A percentile compares a stretch with the other conserved stretches of the same genome.
Conservation (phyloP, 1,140 invertebrate genomes). For the Pseudomyrmex gracilis region DNA sequence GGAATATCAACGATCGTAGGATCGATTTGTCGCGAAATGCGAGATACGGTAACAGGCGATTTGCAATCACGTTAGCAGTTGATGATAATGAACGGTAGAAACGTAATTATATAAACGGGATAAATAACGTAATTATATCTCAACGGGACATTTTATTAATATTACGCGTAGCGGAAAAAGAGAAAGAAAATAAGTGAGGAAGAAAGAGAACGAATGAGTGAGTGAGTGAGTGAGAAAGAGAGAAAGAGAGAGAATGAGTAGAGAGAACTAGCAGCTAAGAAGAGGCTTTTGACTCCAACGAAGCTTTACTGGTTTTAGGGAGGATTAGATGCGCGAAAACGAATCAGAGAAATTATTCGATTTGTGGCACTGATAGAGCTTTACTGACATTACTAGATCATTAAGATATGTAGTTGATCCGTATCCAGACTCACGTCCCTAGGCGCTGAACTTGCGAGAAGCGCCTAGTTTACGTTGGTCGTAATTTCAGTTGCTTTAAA, state of each 20-base stretch:
- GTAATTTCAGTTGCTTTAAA: not conserved
- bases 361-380: conserved; percentile 63
- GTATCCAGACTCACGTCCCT: conserved; percentile 48
- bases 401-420: conserved; percentile 76
- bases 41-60: not conserved
- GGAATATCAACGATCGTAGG: not conserved
- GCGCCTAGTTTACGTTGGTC: conserved; percentile 18
- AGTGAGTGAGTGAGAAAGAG: too few relatives aligned
- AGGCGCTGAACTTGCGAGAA: not conserved
- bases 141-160: not conserved
- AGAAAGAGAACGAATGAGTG: too few relatives aligned
- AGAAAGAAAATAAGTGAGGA: too few relatives aligned
- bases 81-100: too few relatives aligned
- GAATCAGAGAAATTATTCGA: conserved; percentile 29
- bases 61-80: not conserved
- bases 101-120: too few relatives aligned
- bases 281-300: conserved; percentile 63
- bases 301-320: conserved; percentile 54
- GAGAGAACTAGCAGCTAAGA: conserved; percentile 48
- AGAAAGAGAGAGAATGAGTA: too few relatives aligned
- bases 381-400: conserved; percentile 80
- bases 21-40: not conserved
- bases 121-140: not conserved
- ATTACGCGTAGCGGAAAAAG: not conserved
- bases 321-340: conserved; percentile 25